phyloP scores from a whole-genome alignment of 2,113 vertebrate species.

The Hydrochoerus hydrochaeris region DNA sequence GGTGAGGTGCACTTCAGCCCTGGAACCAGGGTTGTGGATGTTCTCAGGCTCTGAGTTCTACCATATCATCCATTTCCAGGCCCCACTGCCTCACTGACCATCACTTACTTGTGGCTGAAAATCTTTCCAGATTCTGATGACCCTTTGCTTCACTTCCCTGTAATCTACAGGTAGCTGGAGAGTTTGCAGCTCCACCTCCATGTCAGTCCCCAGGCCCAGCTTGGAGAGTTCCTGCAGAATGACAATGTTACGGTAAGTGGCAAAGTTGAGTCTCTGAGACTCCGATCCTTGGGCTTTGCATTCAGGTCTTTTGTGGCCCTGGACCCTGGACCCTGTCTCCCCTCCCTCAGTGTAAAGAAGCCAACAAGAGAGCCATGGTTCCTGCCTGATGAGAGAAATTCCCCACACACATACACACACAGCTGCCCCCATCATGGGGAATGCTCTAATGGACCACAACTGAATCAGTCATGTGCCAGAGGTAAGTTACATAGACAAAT shows the following conservation, averaged over 20 bases:
- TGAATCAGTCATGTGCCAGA: not conserved
- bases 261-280: not conserved
- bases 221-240: conserved; percentile 86
- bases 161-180: conserved; percentile 90
- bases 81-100: not conserved
- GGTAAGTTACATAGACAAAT: not conserved
- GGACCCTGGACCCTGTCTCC: not conserved
- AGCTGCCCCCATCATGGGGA: rapidly evolving
- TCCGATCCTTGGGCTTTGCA: not conserved
- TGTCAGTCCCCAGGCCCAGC: conserved; percentile 84
- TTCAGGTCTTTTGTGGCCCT: not conserved
- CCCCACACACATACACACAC: too few species aligned
- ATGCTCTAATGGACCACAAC: too few species aligned
- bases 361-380: too few species aligned
- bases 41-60: not conserved
- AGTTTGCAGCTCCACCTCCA: conserved; percentile 77
- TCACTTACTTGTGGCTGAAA: conserved; percentile 88
- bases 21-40: not conserved
- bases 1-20: not conserved
- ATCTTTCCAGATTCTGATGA: conserved; percentile 89
- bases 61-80: rapidly evolving
- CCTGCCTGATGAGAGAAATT: not conserved
- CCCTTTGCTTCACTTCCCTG: conserved; percentile 83
- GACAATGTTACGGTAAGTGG: rapidly evolving
- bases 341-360: not conserved